Conservation (phyloP, 2,113 vertebrate species). For the Burhinus bistriatus region DNA sequence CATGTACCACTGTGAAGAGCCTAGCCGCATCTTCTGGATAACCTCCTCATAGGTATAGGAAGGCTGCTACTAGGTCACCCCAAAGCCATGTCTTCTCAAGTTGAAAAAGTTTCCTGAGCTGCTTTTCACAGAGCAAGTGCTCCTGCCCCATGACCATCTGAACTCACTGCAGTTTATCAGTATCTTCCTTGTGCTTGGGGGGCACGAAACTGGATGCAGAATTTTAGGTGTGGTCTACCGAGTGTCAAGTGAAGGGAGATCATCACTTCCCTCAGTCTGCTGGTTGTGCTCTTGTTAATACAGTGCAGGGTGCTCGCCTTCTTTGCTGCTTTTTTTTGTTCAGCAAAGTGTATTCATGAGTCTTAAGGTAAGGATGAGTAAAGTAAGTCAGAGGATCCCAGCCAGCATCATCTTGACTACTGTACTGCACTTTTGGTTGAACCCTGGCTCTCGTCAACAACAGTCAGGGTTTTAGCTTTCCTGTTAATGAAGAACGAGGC, state of each 20-base stretch:
- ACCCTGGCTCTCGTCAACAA: neutral
- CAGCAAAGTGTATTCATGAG: neutral
- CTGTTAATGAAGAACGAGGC: neutral
- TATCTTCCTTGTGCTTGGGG: neutral
- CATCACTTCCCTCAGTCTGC: neutral
- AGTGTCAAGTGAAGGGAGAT: neutral
- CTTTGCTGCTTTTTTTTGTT: neutral
- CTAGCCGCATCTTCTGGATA: neutral
- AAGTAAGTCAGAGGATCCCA: neutral
- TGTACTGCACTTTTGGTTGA: neutral
- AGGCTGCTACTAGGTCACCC: neutral
- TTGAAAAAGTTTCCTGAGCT: neutral
- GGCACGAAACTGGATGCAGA: too few species aligned
- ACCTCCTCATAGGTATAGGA: neutral
- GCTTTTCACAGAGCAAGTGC: neutral
- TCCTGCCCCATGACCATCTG: neutral
- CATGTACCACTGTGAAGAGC: neutral
- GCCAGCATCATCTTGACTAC: neutral
- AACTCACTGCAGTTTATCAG: neutral
- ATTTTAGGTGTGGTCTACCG: neutral
- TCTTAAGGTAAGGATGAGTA: neutral
- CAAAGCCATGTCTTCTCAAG: neutral
- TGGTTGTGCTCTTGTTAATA: neutral
- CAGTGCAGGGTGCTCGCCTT: fast-evolving
- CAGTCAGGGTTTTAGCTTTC: neutral